Conservation (phyloP, 2,888 invertebrate species). For the Elaeidobius kamerunicus region DNA sequence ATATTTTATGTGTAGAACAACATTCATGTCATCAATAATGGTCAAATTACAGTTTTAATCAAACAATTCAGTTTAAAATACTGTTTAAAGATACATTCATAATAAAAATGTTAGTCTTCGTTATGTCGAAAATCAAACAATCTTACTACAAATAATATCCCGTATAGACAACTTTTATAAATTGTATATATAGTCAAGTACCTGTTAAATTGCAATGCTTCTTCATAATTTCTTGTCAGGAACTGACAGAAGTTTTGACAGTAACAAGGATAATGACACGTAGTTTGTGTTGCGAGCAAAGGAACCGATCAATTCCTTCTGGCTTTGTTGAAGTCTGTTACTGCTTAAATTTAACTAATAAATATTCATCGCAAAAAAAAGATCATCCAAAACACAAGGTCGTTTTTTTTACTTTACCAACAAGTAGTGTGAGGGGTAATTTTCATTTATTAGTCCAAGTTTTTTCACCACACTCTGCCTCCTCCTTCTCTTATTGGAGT, state of each 20-base stretch:
- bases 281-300: too few species aligned
- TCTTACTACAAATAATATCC: neutral
- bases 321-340: too few species aligned
- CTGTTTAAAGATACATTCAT: neutral
- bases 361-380: neutral
- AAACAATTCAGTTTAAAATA: neutral
- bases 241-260: neutral
- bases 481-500: slow-evolving; percentile 6
- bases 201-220: slow-evolving; percentile 5
- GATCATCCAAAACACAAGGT: slow-evolving; percentile 1
- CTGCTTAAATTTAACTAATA: neutral
- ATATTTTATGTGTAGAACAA: neutral
- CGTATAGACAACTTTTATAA: neutral
- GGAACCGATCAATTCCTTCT: too few species aligned
- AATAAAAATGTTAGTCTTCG: neutral
- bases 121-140: neutral
- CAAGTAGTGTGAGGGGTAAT: neutral
- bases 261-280: too few species aligned
- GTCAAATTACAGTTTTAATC: neutral
- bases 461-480: slow-evolving; percentile 5
- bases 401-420: slow-evolving; percentile 6
- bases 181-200: slow-evolving; percentile 1
- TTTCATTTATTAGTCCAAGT: neutral
- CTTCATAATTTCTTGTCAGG: slow-evolving; percentile 3
- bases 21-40: neutral